Percentiles rank a stretch among this genome's conserved stretches.
Conservation (phyloP, 2,113 vertebrate genomes). For the Oncorhynchus mykiss region DNA sequence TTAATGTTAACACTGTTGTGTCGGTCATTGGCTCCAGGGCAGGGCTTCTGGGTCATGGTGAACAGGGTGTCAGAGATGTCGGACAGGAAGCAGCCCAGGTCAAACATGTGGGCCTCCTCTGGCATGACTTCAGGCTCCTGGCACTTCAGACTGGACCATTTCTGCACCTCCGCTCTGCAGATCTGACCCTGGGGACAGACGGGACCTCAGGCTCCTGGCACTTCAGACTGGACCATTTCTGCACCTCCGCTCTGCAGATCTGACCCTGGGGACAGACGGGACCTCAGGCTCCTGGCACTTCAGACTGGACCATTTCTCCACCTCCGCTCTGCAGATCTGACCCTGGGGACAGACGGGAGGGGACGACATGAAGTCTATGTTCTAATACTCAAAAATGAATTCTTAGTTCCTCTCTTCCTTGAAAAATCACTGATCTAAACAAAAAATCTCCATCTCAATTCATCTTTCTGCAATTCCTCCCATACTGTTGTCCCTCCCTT, state of each 20-base stretch:
- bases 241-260: conserved; percentile 73
- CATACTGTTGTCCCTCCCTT: no score
- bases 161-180: conserved; percentile 77
- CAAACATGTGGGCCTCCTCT: conserved; percentile 81
- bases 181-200: conserved; percentile 64
- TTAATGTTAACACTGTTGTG: no score
- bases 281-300: conserved; percentile 79
- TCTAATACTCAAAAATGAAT: no score
- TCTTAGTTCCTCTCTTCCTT: no score
- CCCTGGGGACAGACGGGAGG: conserved; percentile 41
- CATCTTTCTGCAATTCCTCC: no score
- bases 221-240: conserved; percentile 86
- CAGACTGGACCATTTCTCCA: conserved; percentile 86
- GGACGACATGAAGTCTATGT: not conserved
- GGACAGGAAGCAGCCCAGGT: conserved; percentile 89
- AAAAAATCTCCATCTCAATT: no score
- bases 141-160: conserved; percentile 86
- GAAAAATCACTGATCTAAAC: no score
- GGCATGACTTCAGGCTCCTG: conserved; percentile 81
- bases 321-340: conserved; percentile 73
- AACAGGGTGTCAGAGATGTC: conserved; percentile 98
- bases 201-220: conserved; percentile 79
- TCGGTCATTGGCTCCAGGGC: conserved; percentile 41
- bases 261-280: conserved; percentile 56
- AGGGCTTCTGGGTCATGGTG: conserved; percentile 90